Evolutionary conservation across 2,888 invertebrate species (phyloP), one percentile per base, ranked within the genome.

Genomic region (Andrena bucephala): DNA sequence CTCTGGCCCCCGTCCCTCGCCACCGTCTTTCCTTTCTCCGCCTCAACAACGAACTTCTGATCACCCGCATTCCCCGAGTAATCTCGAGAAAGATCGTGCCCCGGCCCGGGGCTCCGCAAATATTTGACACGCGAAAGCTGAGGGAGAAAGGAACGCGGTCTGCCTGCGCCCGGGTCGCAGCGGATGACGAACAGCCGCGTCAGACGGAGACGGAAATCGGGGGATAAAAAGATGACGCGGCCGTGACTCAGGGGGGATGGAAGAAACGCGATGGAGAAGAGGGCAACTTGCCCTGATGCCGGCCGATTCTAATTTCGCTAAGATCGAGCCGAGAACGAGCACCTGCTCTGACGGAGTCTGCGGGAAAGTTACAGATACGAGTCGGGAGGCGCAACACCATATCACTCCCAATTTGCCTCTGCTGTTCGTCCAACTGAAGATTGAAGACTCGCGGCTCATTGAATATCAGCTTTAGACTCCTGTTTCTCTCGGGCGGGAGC

Each of bases 1-100:
- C 66, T 29, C 29, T n/a, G 27, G 10, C 13, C 29, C 29, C 54
- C 42, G 42, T 42, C 13, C 42, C 67, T 54, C 66, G 63, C 8
- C 57, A n/a, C 4, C 60, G 13, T 7, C 52, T 48, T 36, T 62
- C 74, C 63, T 74, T 54, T 69, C 76, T 76, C 63, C 77, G 54
- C 76, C 71, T 76, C 63, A 24, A 76, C 78, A 77, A 78, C 74
- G 83, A 93, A 93, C 92, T 93, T 93, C 90, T 93, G 93, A 93
- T 93, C 93, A 93, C 93, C 93, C 93, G 93, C 91, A 93, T 93
- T 89, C 87, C 42, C 80, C 86, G 84, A 85, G 79, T 85, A 87
- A 90, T 91, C 87, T 85, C 82, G 83, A 74, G 78, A 68, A 86
- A 79, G 87, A 86, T 85, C 85, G 82, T 65, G 77, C 70, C 77